Evolutionary conservation across 2,888 invertebrate genomes (phyloP).

Genomic region (Formica aserva): DNA sequence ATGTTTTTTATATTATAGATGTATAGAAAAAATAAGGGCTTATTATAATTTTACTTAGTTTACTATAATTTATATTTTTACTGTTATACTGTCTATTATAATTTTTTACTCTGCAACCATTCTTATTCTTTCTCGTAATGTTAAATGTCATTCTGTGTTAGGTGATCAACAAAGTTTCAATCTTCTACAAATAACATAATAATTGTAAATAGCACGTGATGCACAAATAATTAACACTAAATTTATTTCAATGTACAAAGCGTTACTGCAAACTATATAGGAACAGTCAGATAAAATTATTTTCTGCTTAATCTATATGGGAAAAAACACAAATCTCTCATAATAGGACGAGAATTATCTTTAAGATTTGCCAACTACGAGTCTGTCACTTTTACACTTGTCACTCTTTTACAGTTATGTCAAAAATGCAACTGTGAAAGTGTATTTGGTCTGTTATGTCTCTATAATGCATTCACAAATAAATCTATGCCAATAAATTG

Average conservation of each 20-base stretch:
- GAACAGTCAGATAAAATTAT: background rate
- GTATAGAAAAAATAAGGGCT: background rate
- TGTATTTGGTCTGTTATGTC: background rate
- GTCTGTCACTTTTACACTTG: no score
- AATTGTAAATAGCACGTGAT: conserved; percentile 36
- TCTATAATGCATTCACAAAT: conserved; percentile 41
- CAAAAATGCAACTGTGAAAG: background rate
- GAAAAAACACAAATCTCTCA: background rate
- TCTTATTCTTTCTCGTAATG: conserved; percentile 5
- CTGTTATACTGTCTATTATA: background rate
- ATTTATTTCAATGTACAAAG: background rate
- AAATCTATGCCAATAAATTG: conserved; percentile 44
- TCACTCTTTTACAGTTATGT: no score
- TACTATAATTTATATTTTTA: no score
- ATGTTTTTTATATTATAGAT: background rate
- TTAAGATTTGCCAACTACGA: no score
- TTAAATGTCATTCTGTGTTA: background rate
- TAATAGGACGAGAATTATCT: background rate
- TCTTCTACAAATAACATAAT: conserved; percentile 17
- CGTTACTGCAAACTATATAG: conserved; percentile 4
- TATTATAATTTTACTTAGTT: conserved; percentile 2
- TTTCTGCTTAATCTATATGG: background rate
- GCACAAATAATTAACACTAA: conserved; percentile 33
- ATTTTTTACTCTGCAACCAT: background rate
- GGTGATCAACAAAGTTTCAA: background rate